Base-by-base conservation (phyloP, 2,113 vertebrate species). In the Sorex fumeus region DNA sequence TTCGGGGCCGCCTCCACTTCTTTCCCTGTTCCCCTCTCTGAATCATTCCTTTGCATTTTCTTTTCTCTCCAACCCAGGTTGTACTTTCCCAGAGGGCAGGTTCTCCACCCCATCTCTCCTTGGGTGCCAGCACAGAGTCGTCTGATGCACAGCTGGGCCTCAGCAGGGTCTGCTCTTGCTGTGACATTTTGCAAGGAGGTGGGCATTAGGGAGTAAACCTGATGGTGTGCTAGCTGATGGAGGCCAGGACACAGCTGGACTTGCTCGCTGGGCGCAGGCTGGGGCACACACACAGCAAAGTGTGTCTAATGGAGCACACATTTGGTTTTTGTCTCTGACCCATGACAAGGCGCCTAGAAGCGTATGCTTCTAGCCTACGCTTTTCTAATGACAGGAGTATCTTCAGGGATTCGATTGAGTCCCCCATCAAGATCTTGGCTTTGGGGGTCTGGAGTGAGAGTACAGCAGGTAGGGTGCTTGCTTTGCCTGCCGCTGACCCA, bases 61-160 rank as follows among this genome's bases (percentile, higher is more conserved):
- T 34, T 71, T 50, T 40, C 62, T 77, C 47, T 71, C 84, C 28
- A 30, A 1, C n/a, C 32, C 8, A 40, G 70, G 25, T 3, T 13
- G 3, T 0, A n/a, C 69, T 27, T 30, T 70, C 27, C 1, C 21
- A 0, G 30, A 21, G 4, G 21, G 10, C n/a, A 40, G 83, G 30
- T 6, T 18, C 50, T 45, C n/a, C 4, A 90, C 62, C 62, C 60
- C 34, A 32, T 27, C 6, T 50, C 11, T 77, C 2, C 32, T n/a
- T 70, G 47, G 1, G 2, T 8, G 1, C 47, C 8, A 27, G 6
- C 0, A 0, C 60, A 1, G 7, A 19, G 12, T 32, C 43, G 12
- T 32, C 43, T 66, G 69, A 21, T 21, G 18, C 69, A 19, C 69
- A 71, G 69, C 19, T 8, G 15, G 18, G 32, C 69, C 30, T 64